These are phyloP conservation scores for Sarcoramphus papa DNA, from an alignment of 2,797 vertebrate species.

Conservation along the genomic window DNA sequence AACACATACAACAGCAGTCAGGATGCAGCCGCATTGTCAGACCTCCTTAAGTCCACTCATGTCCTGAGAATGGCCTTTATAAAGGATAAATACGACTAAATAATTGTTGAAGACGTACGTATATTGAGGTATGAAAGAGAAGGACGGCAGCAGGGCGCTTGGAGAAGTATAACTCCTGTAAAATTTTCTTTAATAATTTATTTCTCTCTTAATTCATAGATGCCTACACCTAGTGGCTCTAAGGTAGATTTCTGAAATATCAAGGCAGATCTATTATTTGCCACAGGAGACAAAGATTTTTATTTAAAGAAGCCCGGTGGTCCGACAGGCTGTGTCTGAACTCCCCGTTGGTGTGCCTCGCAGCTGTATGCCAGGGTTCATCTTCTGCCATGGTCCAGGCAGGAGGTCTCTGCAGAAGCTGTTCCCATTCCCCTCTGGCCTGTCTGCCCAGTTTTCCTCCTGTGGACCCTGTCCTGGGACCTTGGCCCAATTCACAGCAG, in stretches of 20 bases:
- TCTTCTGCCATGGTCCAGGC: not conserved
- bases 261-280: not conserved
- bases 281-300: not conserved
- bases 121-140: not conserved
- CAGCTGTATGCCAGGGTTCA: not conserved
- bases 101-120: not conserved
- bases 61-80: not conserved
- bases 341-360: fast-evolving
- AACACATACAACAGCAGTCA: not conserved
- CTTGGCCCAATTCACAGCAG: not conserved
- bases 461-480: fast-evolving
- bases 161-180: not conserved
- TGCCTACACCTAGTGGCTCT: not conserved
- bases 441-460: not conserved
- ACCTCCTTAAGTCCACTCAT: not conserved
- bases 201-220: not conserved
- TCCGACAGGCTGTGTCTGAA: not conserved
- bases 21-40: not conserved
- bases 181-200: not conserved
- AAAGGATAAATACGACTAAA: not conserved
- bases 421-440: not conserved
- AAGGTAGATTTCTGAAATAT: not conserved
- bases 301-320: not conserved
- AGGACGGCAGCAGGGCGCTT: not conserved
- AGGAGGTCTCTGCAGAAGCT: not conserved